Evolutionary conservation across 2,888 invertebrate species (phyloP).

Genomic region (Tortrix viridana): DNA sequence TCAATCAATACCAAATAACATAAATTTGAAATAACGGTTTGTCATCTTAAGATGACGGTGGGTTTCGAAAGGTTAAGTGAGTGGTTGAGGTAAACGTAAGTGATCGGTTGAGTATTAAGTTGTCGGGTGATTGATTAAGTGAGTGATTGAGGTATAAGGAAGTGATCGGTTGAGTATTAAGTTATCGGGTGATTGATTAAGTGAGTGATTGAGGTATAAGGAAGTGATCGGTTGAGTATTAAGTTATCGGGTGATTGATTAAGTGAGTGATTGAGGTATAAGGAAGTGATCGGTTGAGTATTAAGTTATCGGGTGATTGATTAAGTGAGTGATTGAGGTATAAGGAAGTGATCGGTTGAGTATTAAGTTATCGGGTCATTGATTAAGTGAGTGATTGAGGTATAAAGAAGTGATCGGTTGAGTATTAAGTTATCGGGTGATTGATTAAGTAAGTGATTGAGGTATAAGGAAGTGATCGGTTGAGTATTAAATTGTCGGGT

Average conservation of each 20-base stretch:
- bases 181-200: background rate
- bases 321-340: background rate
- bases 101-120: background rate
- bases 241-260: background rate
- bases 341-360: too few relatives aligned
- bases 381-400: too few relatives aligned
- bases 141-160: background rate
- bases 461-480: too few relatives aligned
- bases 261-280: background rate
- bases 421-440: too few relatives aligned
- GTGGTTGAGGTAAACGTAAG: background rate
- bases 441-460: too few relatives aligned
- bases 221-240: background rate
- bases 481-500: too few relatives aligned
- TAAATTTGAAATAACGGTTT: too few relatives aligned
- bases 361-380: too few relatives aligned
- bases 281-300: background rate
- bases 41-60: too few relatives aligned
- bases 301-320: background rate
- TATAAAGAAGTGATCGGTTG: too few relatives aligned
- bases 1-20: too few relatives aligned
- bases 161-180: background rate
- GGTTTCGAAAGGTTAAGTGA: too few relatives aligned
- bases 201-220: background rate
- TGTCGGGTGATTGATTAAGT: background rate